Base-by-base conservation (phyloP, 2,113 vertebrate species). In the Austrofundulus limnaeus region DNA sequence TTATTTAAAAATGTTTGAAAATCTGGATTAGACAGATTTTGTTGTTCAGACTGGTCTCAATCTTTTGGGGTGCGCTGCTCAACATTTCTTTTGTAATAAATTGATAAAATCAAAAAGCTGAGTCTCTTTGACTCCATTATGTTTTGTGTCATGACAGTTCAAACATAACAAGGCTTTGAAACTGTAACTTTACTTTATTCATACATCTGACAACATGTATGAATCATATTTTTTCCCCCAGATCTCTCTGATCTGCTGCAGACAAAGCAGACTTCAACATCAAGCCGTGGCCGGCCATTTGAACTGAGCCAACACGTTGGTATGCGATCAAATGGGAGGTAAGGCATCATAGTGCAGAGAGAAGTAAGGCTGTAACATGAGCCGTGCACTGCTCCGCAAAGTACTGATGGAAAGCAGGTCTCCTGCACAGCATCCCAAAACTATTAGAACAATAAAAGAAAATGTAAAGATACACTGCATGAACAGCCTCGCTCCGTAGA, bases 251-350 rank as follows among this genome's bases (percentile, higher is more conserved):
- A 19, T 8, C 15, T 31, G 28, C 15, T 48, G 46, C 20, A 10
- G 21, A 55, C 14, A 49, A 52, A 63, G 49, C 19, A 11, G 6
- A 34, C 31, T 5, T 9, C 31, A 34, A 10, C 31, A 10, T 10
- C 31, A 34, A 34, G 5, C 31, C 31, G 8, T 34, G 31, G 8
- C 31, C 31, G 8, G 31, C 5, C 31, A 9, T 34, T 34, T 10
- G 8, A 34, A 34, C 31, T 10, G 31, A 34, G 10, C 31, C 6
- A 34, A 10, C 31, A 10, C 8, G 31, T 76, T 61, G 31, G 54
- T 43, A 16, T 31, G 9, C 31, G 1, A 2, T 88, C 64, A 89
- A 16, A 85, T 5, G 1, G 88, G 84, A 51, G 88, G 83, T 19
- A 72, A 39, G 2, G 66, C 55, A 8, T 31, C 41, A 34, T 88